Evolutionary conservation across 1,140 invertebrate genomes (phyloP), one percentile per base, ranked within the genome.

Genomic region (Panagrolaimus sp.): DNA sequence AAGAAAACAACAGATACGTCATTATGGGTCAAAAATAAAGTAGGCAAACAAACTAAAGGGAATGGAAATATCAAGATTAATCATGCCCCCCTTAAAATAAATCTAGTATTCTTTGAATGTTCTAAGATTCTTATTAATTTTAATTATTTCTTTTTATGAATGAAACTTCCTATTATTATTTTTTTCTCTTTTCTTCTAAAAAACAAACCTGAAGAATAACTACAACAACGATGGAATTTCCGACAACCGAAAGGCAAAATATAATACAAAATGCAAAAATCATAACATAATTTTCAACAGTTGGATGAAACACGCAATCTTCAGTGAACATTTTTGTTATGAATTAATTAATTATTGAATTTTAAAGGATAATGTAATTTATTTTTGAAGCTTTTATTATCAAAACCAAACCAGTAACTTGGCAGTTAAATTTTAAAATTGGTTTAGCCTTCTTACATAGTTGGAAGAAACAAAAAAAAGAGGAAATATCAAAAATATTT

Each of bases 141-240:
- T 38, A 38, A 38, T 38, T 38, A 38, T 4, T 38, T 38, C 32
- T 38, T 38, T 38, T 38, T 38, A 38, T 38, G 32, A 38, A 38
- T 38, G 32, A 38, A 38, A 38, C 32, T 38, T 38, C 32, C 32
- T 38, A n/a, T n/a, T n/a, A n/a, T n/a, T n/a, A n/a, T n/a, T n/a
- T n/a, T n/a, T n/a, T n/a, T n/a, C n/a, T 38, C 32, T 38, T 38
- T 38, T 38, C 7, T 38, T 38, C 32, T 38, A 38, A 38, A 38
- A 38, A 38, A 38, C 32, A 38, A 38, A 78, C 75, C 75, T 79
- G 77, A 44, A 77, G 58, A 63, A 77, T 77, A 24, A 79, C 77
- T 12, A 79, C 70, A n/a, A 77, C 75, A 46, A 77, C 76, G 32
- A 77, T 66, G 6, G 76, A 79, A 68, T 77, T 77, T 4, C 76